Percentiles rank a stretch among this genome's conserved stretches.
These are phyloP conservation scores for Cossypha polioptera DNA, from an alignment of 2,797 vertebrate species.

Conservation along the genomic window DNA sequence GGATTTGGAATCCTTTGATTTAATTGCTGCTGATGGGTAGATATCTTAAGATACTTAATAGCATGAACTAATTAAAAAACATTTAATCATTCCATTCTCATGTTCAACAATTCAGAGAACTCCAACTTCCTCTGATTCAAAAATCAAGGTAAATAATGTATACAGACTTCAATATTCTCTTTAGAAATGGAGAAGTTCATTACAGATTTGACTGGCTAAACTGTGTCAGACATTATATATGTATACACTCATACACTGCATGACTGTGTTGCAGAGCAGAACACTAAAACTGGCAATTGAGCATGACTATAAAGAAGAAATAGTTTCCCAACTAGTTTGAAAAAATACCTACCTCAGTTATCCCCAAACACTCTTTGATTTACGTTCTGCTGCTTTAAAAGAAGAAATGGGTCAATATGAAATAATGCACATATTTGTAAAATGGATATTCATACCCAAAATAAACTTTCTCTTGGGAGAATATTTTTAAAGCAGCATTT, in stretches of 20 bases:
- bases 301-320: slow-evolving; percentile 28
- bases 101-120: slow-evolving; percentile 7
- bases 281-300: slow-evolving; percentile 12
- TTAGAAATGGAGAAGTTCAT: slow-evolving; percentile 32
- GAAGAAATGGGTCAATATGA: slow-evolving; percentile 70
- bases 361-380: slow-evolving; percentile 61
- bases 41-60: background rate
- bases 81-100: background rate
- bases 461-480: slow-evolving; percentile 71
- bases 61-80: background rate
- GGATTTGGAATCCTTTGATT: background rate
- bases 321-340: slow-evolving; percentile 45
- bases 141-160: background rate
- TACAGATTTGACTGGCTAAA: background rate
- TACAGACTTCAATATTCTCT: background rate
- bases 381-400: slow-evolving; percentile 73
- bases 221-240: background rate
- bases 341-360: slow-evolving; percentile 64
- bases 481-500: slow-evolving; percentile 68
- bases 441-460: slow-evolving; percentile 70
- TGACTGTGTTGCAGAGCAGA: background rate
- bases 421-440: slow-evolving; percentile 64
- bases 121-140: background rate
- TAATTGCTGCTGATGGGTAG: background rate
- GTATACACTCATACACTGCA: background rate